phyloP scores from a whole-genome alignment of 2,797 vertebrate species.

The Diplodus puntazzo region DNA sequence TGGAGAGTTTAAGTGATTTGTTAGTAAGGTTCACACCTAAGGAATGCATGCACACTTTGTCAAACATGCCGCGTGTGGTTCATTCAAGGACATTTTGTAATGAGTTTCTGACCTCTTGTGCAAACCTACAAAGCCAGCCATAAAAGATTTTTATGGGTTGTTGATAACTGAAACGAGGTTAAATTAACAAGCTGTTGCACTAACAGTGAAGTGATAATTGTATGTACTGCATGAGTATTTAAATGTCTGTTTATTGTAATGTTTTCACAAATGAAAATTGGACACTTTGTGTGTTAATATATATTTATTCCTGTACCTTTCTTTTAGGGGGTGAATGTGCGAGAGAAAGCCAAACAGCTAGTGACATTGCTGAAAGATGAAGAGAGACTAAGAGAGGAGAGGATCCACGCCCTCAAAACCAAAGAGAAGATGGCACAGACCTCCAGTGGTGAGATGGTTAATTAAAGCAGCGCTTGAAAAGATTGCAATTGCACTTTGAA shows the following conservation, averaged over 20 bases:
- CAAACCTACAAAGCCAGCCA: slow-evolving; percentile 43
- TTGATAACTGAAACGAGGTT: slow-evolving; percentile 26
- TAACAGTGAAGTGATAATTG: not conserved
- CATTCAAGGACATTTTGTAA: slow-evolving; percentile 50
- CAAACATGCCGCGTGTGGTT: slow-evolving; percentile 30
- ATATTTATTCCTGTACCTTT: slow-evolving; percentile 13
- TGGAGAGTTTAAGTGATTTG: slow-evolving; percentile 43
- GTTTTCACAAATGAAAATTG: not conserved
- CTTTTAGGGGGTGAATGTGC: slow-evolving; percentile 90
- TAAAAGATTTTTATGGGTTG: slow-evolving; percentile 26
- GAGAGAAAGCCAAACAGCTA: slow-evolving; percentile 95
- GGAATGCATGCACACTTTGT: slow-evolving; percentile 41
- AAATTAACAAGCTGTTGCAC: slow-evolving; percentile 7
- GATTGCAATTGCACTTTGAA: slow-evolving; percentile 13
- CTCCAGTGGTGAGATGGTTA: slow-evolving; percentile 87
- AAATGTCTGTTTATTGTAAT: not conserved
- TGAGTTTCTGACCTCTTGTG: slow-evolving; percentile 45
- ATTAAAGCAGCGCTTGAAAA: slow-evolving; percentile 18
- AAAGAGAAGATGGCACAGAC: slow-evolving; percentile 97
- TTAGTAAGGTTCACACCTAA: slow-evolving; percentile 40
- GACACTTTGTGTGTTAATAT: not conserved
- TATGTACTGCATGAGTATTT: not conserved
- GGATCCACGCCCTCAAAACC: slow-evolving; percentile 94
- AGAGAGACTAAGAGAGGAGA: slow-evolving; percentile 92
- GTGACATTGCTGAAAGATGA: slow-evolving; percentile 94